Base-by-base conservation (phyloP, 2,888 invertebrate species). In the Agriopis marginaria region DNA sequence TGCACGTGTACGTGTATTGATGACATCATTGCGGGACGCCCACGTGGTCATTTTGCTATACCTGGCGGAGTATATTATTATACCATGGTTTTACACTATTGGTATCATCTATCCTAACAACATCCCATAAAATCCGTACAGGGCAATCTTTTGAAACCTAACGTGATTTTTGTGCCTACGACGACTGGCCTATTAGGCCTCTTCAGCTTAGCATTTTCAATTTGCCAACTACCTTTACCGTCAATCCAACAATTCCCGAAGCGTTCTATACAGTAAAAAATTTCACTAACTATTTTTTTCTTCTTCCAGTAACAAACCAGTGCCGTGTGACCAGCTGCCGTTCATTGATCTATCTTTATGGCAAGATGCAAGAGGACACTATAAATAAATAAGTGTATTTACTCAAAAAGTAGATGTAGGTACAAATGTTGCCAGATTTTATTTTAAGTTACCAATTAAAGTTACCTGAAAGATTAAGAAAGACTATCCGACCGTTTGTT, bases 281-380 rank as follows among this genome's bases (percentile, higher is more conserved):
- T 11, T 10, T 10, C 7, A 44, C 47, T 47, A 0, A 49, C 14
- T 14, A 23, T 23, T 23, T 1, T 14, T 68, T 71, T 70, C 64
- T 71, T 70, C 71, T 86, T 87, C 11, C 90, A 95, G 95, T 60
- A 96, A 96, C 82, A 89, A 91, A 54, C 81, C 95, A n/a, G 89
- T 94, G 39, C 88, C 93, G 0, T 96, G 96, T 77, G 80, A 88
- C 1, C 80, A 88, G 59, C 80, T 96, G 68, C 94, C 95, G 51
- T 81, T 82, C 60, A 77, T 95, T 12, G 92, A 95, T 77, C 81
- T 96, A 59, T 85, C 87, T n/a, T 80, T 91, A 77, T 95, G 95
- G 95, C 89, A 93, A 80, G 95, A 95, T 79, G 77, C 78, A 11
- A 79, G 78, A 55, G 75, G 75, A 39, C 74, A 71, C 62, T 83